These are phyloP conservation scores for Cosmia pyralina DNA, from an alignment of 2,888 invertebrate species.

Conservation along the genomic window DNA sequence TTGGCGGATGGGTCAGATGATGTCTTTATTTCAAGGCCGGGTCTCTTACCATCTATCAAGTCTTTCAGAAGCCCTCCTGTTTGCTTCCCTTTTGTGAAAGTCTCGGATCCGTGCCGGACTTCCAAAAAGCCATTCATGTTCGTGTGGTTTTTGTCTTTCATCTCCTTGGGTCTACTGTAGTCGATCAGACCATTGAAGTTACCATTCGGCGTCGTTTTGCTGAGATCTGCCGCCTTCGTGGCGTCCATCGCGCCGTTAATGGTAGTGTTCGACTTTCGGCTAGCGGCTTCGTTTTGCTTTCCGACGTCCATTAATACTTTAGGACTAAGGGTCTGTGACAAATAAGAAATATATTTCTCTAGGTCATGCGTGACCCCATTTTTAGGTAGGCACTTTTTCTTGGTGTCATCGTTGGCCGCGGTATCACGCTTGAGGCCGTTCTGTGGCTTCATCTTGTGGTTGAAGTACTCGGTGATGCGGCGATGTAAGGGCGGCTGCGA, in stretches of 20 bases:
- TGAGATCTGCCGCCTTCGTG: slow-evolving; percentile 74
- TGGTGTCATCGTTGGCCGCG: slow-evolving; percentile 79
- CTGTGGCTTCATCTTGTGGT: slow-evolving; percentile 94
- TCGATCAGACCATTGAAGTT: slow-evolving; percentile 77
- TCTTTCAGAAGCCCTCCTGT: slow-evolving; percentile 76
- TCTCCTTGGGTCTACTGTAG: slow-evolving; percentile 76
- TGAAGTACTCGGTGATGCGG: slow-evolving; percentile 96
- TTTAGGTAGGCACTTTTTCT: slow-evolving; percentile 86
- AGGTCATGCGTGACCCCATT: slow-evolving; percentile 87
- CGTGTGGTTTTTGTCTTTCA: slow-evolving; percentile 75
- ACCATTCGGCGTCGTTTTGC: slow-evolving; percentile 71
- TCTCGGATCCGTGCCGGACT: slow-evolving; percentile 76
- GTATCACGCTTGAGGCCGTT: slow-evolving; percentile 87
- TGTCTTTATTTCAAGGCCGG: slow-evolving; percentile 71
- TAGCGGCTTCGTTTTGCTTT: slow-evolving; percentile 77
- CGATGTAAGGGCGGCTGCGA: slow-evolving; percentile 90
- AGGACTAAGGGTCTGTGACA: slow-evolving; percentile 87
- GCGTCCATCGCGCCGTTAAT: slow-evolving; percentile 69
- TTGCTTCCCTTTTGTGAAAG: slow-evolving; percentile 75
- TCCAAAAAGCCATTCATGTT: slow-evolving; percentile 85
- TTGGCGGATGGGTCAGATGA: slow-evolving; percentile 84
- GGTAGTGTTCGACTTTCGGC: slow-evolving; percentile 68
- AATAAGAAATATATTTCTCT: slow-evolving; percentile 87
- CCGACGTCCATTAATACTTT: slow-evolving; percentile 86
- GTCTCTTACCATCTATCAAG: slow-evolving; percentile 78